phyloP scores from a whole-genome alignment of 2,888 invertebrate species.

The Eupithecia inturbata region DNA sequence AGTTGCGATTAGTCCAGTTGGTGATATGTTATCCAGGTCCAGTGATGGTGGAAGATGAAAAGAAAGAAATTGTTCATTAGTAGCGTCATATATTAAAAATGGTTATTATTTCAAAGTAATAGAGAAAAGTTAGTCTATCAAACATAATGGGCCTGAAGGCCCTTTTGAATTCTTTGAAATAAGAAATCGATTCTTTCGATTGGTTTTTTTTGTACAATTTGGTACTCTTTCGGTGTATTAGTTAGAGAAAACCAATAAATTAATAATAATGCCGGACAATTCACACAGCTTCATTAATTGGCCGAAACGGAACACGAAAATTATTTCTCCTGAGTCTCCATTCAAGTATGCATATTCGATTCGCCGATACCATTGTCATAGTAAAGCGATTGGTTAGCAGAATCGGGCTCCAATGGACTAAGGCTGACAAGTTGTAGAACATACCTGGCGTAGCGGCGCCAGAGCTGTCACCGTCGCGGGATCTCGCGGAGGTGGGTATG shows the following conservation, averaged over 20 bases:
- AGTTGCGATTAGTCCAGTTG: conserved; percentile 24
- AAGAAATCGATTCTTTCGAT: too few relatives aligned
- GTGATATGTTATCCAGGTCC: conserved; percentile 42
- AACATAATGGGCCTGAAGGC: too few relatives aligned
- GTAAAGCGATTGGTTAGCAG: neutral
- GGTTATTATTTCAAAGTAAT: too few relatives aligned
- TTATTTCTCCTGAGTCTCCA: too few relatives aligned
- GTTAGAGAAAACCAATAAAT: too few relatives aligned
- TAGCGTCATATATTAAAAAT: neutral
- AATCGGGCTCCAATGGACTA: neutral
- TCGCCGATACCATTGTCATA: neutral
- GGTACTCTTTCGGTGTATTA: too few relatives aligned
- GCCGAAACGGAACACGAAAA: too few relatives aligned
- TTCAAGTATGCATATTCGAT: neutral
- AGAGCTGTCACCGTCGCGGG: conserved; percentile 65
- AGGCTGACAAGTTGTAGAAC: conserved; percentile 33
- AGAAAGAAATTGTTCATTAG: conserved; percentile 45
- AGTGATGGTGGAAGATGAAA: conserved; percentile 47
- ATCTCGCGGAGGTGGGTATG: conserved; percentile 67
- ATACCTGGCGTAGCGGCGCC: conserved; percentile 77
- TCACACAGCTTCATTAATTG: too few relatives aligned
- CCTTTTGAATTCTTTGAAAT: too few relatives aligned
- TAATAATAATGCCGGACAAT: too few relatives aligned
- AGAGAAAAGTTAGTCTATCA: too few relatives aligned
- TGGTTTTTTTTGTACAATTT: too few relatives aligned